Evolutionary conservation across 2,888 invertebrate species (phyloP).

Genomic region (Drosophila prostipennis): DNA sequence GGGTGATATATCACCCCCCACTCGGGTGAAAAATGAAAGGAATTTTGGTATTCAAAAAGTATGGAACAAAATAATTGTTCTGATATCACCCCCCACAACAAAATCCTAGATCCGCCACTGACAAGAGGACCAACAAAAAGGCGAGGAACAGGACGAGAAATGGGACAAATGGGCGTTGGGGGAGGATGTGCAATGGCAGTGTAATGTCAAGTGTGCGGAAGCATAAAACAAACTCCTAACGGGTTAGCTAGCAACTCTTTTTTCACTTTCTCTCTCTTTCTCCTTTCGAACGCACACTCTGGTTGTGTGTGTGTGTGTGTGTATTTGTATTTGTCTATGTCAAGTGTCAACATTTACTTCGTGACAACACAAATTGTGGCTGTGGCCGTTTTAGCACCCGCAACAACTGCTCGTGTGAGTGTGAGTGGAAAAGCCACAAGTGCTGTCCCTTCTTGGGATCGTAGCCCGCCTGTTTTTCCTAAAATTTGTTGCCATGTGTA

Average conservation of each 20-base stretch:
- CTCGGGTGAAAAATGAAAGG: no score
- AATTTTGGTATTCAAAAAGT: no score
- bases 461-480: conserved; percentile 37
- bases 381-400: conserved; percentile 64
- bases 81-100: no score
- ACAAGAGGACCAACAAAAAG: conserved; percentile 18
- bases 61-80: no score
- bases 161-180: conserved; percentile 4
- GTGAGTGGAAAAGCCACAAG: conserved; percentile 61
- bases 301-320: conserved; percentile 6
- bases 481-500: conserved; percentile 48
- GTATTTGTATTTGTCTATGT: conserved; percentile 67
- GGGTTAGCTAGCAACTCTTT: conserved; percentile 61
- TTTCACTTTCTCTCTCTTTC: conserved; percentile 26
- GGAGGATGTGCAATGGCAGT: conserved; percentile 56
- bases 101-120: no score
- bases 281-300: no score
- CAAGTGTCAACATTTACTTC: conserved; percentile 78
- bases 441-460: conserved; percentile 51
- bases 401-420: conserved; percentile 37
- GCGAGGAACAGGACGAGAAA: not conserved
- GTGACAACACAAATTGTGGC: conserved; percentile 78
- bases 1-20: no score
- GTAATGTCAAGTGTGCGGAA: conserved; percentile 77
- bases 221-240: conserved; percentile 79